Conservation (phyloP, 1,140 invertebrate species). For the Ephestia elutella region DNA sequence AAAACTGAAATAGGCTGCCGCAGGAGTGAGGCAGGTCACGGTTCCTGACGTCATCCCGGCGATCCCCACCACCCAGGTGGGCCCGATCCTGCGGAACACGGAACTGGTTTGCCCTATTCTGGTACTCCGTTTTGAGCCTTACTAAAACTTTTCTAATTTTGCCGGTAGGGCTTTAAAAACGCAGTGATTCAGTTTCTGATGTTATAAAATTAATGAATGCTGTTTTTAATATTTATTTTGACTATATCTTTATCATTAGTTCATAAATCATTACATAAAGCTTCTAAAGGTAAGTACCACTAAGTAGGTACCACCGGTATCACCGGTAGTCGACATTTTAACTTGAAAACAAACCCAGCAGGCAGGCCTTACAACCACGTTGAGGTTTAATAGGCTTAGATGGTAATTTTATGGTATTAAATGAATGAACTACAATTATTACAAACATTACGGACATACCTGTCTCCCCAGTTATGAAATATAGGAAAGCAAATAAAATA, state of each 20-base stretch:
- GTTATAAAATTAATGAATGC: no score
- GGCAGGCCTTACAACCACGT: no score
- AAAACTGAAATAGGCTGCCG: constrained; percentile 74
- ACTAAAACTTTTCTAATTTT: not conserved
- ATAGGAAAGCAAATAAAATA: constrained; percentile 65
- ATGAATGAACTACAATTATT: not conserved
- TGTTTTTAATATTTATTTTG: no score
- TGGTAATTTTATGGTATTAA: not conserved
- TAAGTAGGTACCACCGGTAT: no score
- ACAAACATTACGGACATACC: constrained; percentile 23
- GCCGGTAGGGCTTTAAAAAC: no score
- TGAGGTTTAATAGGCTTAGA: no score
- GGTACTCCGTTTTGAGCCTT: not conserved
- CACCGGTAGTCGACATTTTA: no score
- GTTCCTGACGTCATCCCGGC: constrained; percentile 78
- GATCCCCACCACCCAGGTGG: constrained; percentile 77
- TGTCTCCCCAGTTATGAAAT: constrained; percentile 58
- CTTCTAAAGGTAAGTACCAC: no score
- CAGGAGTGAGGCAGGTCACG: constrained; percentile 78
- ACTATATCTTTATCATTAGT: no score
- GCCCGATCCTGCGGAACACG: constrained; percentile 49
- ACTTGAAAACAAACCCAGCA: no score
- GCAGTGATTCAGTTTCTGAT: no score
- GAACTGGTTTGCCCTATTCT: not conserved
- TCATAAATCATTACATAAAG: no score